Evolutionary conservation across 2,888 invertebrate genomes (phyloP), one percentile per base, ranked within the genome.

Genomic region (Anthrax anthrax): DNA sequence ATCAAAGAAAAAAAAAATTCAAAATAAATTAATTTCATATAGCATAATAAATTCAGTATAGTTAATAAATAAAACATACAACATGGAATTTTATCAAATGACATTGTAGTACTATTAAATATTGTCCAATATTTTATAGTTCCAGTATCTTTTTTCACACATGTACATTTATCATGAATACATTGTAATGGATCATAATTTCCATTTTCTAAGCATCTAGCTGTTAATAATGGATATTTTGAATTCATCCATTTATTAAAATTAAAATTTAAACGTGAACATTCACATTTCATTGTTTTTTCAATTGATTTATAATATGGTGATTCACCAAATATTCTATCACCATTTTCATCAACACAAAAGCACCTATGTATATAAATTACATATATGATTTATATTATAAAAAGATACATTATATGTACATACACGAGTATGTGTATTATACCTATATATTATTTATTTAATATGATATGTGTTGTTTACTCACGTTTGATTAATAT

Each of bases 131-230:
- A 57, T 0, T 57, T 52, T 4, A 74, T 70, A 6, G 62, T 59
- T 0, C 80, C 80, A 23, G 74, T 75, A 38, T 70, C 51, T 1
- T 58, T 55, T 54, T 80, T 66, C 10, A 81, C 76, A 57, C 84
- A 84, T 50, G 75, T 70, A 56, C 83, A 82, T 6, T 53, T 60
- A 27, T 71, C 71, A 3, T 65, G 69, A 4, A 77, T 63, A 55
- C 83, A 83, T 55, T 84, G 84, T 10, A 84, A 60, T 1, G 74
- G 70, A 60, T 81, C 77, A 62, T 75, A 84, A 55, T 77, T 76
- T 0, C 84, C 84, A 54, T 80, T 76, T 0, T 74, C 59, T 0
- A 75, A 67, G 57, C 84, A 85, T 5, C 80, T 71, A 3, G 77
- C 72, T 2, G 70, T 67, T 1, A 64, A 52, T 1, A 70, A 63